phyloP scores from a whole-genome alignment of 2,113 vertebrate genomes.

The Synchiropus splendidus region DNA sequence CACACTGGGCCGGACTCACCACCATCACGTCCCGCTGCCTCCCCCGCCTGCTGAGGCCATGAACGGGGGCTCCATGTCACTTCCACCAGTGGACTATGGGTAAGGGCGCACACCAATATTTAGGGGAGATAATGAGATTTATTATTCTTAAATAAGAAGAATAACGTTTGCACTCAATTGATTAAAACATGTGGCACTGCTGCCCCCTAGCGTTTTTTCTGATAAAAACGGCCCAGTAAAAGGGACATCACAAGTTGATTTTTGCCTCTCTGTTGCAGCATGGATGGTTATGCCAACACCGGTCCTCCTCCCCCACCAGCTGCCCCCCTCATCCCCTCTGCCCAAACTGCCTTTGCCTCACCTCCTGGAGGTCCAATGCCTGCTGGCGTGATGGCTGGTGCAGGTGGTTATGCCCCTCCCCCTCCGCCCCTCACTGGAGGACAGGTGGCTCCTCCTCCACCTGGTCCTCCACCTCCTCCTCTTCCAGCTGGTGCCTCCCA shows the following conservation, averaged over 20 bases:
- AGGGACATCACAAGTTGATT: too few species aligned
- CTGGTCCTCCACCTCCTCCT: slow-evolving; percentile 80
- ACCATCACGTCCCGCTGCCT: slow-evolving; percentile 82
- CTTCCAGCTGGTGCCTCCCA: slow-evolving; percentile 69
- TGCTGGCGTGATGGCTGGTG: slow-evolving; percentile 47
- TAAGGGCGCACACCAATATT: slow-evolving; percentile 51
- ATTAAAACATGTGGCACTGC: slow-evolving; percentile 15
- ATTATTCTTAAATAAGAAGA: too few species aligned
- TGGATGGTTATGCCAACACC: slow-evolving; percentile 84
- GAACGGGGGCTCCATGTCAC: slow-evolving; percentile 70
- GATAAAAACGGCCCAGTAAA: too few species aligned
- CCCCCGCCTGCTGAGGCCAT: slow-evolving; percentile 77
- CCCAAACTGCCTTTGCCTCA: slow-evolving; percentile 88
- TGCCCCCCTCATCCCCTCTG: slow-evolving; percentile 85
- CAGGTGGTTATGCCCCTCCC: slow-evolving; percentile 60
- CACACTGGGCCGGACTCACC: slow-evolving; percentile 80
- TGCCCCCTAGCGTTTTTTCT: slow-evolving; percentile 53
- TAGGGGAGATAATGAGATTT: too few species aligned
- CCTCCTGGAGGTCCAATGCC: slow-evolving; percentile 76
- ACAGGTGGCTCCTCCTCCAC: slow-evolving; percentile 76
- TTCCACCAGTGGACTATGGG: slow-evolving; percentile 80
- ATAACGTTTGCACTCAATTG: too few species aligned
- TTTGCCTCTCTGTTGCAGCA: slow-evolving; percentile 53
- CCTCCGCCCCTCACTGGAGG: slow-evolving; percentile 69
- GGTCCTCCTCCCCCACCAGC: slow-evolving; percentile 79